Evolutionary conservation across 1,140 invertebrate species (phyloP), one percentile per base, ranked within the genome.

Genomic region (Tetranychus urticae): DNA sequence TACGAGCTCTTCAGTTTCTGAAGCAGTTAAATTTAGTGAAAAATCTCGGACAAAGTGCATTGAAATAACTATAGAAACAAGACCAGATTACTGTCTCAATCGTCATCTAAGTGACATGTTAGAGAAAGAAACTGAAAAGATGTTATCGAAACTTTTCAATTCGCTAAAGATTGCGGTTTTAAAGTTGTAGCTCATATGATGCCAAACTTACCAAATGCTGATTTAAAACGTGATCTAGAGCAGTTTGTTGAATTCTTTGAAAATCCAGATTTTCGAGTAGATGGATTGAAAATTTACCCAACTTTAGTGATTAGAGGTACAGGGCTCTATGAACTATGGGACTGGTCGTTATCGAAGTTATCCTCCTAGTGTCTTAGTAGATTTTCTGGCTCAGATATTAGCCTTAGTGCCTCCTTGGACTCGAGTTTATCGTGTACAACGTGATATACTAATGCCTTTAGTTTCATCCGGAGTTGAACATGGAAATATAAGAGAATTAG

Each of bases 121-220:
- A 7, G n/a, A n/a, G n/a, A n/a, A n/a, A n/a, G n/a, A n/a, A n/a
- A n/a, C n/a, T n/a, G n/a, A n/a, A n/a, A n/a, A n/a, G n/a, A n/a
- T n/a, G n/a, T n/a, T n/a, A n/a, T 81, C 77, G 93, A 98, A 72
- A 93, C 89, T 65, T 99, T 99, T 72, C 84, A 89, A 64, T 77
- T 98, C 68, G 84, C 91, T 1, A 99, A 98, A 76, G 94, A 99
- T 80, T 87, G 89, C 68, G 96, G 96, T 10, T 99, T 92, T 71
- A 99, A 99, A 80, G 88, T 97, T 57, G 92, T 99, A 14, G 84
- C 88, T 6, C 96, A 99, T 72, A 99, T 99, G 96, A 99, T 99
- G 96, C 96, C 96, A 6, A 88, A 99, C 79, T 78, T 99, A 63
- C 96, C 94, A 0, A 98, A 98, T 77, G 88, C 99, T 36, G 92